Conservation (phyloP, 2,888 invertebrate species). For the Tethea ocularis region DNA sequence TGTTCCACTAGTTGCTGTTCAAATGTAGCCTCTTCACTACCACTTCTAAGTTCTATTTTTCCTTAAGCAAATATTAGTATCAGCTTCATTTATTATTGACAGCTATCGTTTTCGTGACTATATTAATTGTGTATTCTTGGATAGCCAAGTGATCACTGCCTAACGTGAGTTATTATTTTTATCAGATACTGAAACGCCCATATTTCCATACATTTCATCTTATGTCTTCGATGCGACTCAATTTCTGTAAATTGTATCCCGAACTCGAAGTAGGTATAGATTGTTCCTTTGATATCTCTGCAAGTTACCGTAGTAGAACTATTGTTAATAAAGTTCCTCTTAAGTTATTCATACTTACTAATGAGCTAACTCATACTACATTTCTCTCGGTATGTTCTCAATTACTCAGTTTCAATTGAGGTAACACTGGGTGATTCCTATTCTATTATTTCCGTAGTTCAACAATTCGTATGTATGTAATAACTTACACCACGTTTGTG, state of each 20-base stretch:
- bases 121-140: conserved; percentile 64
- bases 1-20: conserved; percentile 32
- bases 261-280: too few species aligned
- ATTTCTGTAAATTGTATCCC: background rate
- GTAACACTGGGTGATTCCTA: conserved; percentile 22
- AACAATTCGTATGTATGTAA: conserved; percentile 10
- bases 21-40: conserved; percentile 42
- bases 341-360: conserved; percentile 41
- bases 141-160: conserved; percentile 52
- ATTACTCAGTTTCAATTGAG: conserved; percentile 38
- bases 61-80: conserved; percentile 33
- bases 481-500: conserved; percentile 6
- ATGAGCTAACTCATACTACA: conserved; percentile 36
- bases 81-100: conserved; percentile 28
- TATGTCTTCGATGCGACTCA: background rate
- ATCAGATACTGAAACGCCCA: conserved; percentile 5
- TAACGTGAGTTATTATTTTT: conserved; percentile 30
- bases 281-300: background rate
- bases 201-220: background rate
- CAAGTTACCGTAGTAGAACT: conserved; percentile 21
- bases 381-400: conserved; percentile 33
- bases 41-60: conserved; percentile 46
- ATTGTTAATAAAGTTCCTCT: conserved; percentile 37
- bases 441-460: conserved; percentile 24
- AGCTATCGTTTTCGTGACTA: conserved; percentile 59